phyloP scores from a whole-genome alignment of 2,888 invertebrate species.

The Listrodromus nycthemerus region DNA sequence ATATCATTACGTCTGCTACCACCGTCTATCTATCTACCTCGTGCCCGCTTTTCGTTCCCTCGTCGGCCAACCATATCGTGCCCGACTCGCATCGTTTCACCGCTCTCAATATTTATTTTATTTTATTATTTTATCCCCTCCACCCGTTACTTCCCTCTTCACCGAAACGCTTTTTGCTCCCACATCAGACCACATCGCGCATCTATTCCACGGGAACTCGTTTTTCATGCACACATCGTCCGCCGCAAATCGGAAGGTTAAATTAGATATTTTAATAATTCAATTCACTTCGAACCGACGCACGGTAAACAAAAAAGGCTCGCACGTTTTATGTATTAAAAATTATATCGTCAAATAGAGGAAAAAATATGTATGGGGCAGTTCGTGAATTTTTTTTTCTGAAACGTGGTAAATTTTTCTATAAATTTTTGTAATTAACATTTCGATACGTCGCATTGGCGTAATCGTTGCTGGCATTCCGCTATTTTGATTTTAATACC shows the following conservation, averaged over 20 bases:
- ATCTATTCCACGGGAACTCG: neutral
- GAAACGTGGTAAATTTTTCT: neutral
- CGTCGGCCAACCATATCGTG: constrained; percentile 64
- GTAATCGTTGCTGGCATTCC: neutral
- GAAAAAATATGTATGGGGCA: neutral
- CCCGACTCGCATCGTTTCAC: constrained; percentile 59
- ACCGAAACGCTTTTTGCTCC: constrained; percentile 7
- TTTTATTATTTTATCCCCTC: constrained; percentile 71
- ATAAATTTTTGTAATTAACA: neutral
- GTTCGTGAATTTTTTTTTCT: neutral
- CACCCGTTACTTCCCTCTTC: constrained; percentile 42
- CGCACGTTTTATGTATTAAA: neutral
- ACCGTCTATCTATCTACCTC: constrained; percentile 54
- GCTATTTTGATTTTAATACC: neutral
- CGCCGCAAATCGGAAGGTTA: neutral
- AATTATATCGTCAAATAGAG: neutral
- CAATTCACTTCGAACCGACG: neutral
- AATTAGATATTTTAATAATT: constrained; percentile 6
- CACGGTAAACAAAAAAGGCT: neutral
- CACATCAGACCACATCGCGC: neutral
- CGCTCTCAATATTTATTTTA: constrained; percentile 71
- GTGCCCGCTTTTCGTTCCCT: constrained; percentile 62
- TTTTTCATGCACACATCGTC: neutral
- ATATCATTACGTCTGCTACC: constrained; percentile 80
- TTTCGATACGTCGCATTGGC: neutral